phyloP scores from a whole-genome alignment of 2,888 invertebrate genomes.

The Camponotus fellah region DNA sequence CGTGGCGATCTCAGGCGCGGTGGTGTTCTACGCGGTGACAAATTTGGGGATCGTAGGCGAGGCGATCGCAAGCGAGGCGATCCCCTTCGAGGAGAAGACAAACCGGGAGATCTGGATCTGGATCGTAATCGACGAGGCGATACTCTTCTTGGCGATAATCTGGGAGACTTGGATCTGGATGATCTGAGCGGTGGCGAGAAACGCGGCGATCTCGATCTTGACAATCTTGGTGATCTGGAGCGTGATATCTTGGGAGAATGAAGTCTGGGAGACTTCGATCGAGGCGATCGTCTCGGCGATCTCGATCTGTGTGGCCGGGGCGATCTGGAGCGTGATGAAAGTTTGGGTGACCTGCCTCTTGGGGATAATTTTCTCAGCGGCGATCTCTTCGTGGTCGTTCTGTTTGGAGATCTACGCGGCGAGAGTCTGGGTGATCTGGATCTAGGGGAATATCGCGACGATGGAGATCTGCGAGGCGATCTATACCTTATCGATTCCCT shows the following conservation, averaged over 20 bases:
- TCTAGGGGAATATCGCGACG: conserved; percentile 76
- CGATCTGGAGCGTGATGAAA: conserved; percentile 74
- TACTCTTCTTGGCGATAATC: conserved; percentile 74
- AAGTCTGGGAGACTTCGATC: conserved; percentile 62
- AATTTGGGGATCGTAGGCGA: conserved; percentile 65
- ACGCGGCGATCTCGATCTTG: conserved; percentile 76
- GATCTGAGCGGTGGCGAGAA: conserved; percentile 68
- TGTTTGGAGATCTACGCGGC: conserved; percentile 79
- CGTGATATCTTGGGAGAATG: conserved; percentile 73
- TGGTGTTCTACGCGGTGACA: conserved; percentile 66
- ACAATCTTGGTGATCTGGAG: conserved; percentile 71
- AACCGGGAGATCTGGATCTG: conserved; percentile 74
- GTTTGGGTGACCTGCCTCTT: conserved; percentile 77
- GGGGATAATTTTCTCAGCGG: conserved; percentile 75
- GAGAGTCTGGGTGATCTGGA: conserved; percentile 79
- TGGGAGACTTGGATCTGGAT: conserved; percentile 76
- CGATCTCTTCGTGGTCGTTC: conserved; percentile 77
- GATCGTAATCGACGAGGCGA: conserved; percentile 67
- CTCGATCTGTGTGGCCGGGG: conserved; percentile 71
- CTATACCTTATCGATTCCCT: conserved; percentile 83
- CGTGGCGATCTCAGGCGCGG: conserved; percentile 74
- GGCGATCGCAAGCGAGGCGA: conserved; percentile 64
- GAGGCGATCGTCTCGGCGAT: conserved; percentile 64
- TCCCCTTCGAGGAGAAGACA: conserved; percentile 72
- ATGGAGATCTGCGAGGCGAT: conserved; percentile 83